phyloP scores from a whole-genome alignment of 1,140 invertebrate species.

The Macrotrachela quadricornifera region DNA sequence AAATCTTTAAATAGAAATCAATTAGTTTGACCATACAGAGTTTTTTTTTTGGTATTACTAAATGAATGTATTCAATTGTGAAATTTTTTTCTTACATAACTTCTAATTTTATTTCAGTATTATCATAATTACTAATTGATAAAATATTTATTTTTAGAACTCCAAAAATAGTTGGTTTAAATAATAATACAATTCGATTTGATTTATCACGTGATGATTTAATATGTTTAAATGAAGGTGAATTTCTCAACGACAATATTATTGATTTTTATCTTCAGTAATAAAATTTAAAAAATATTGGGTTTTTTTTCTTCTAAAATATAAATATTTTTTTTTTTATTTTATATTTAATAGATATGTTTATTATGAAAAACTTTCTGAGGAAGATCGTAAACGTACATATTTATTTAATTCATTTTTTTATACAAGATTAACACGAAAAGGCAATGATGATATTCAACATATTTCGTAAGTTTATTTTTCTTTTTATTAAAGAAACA shows the following conservation, averaged over 20 bases:
- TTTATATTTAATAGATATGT: constrained; percentile 39
- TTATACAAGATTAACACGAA: constrained; percentile 69
- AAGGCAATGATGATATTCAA: too few species aligned
- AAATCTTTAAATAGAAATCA: too few species aligned
- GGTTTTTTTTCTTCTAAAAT: constrained; percentile 7
- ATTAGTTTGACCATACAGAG: too few species aligned
- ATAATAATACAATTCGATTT: too few species aligned
- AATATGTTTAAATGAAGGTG: constrained; percentile 62
- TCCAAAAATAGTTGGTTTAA: too few species aligned
- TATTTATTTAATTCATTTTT: constrained; percentile 92
- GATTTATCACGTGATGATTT: constrained; percentile 39
- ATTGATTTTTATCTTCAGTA: constrained; percentile 86
- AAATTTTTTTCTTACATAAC: too few species aligned
- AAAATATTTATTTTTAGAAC: too few species aligned
- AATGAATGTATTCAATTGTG: too few species aligned
- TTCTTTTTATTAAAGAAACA: constrained; percentile 25
- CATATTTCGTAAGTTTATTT: neutral
- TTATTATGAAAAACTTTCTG: constrained; percentile 45
- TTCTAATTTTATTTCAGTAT: too few species aligned
- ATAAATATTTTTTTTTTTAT: neutral
- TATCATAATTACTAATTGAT: too few species aligned
- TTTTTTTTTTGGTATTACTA: too few species aligned
- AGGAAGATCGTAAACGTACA: constrained; percentile 50
- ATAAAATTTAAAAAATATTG: too few species aligned
- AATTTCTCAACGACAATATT: constrained; percentile 88